Evolutionary conservation across 2,113 vertebrate genomes (phyloP).

Genomic region (Bambusicola thoracicus): DNA sequence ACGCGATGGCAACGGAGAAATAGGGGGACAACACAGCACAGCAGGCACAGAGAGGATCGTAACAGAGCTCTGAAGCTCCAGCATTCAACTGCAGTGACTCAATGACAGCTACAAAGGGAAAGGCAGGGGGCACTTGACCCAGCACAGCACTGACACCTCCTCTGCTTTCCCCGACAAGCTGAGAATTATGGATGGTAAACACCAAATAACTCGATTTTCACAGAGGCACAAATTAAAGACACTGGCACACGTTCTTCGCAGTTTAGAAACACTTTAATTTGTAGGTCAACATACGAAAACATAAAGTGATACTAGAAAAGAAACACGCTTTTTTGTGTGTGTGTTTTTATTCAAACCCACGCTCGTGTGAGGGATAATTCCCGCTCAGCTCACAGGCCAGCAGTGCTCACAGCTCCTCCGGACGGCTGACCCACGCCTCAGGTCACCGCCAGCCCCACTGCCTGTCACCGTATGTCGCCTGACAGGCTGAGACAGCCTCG

Average conservation of each 20-base stretch:
- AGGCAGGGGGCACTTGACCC: rapidly evolving
- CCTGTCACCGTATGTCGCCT: neutral
- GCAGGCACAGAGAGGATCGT: neutral
- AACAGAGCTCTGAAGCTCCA: neutral
- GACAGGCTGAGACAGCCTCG: neutral
- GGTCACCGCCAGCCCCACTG: neutral
- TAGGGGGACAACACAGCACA: rapidly evolving
- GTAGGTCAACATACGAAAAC: neutral
- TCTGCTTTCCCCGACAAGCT: neutral
- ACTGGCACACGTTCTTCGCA: neutral
- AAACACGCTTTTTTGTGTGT: neutral
- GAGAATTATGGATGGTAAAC: neutral
- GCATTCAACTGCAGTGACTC: neutral
- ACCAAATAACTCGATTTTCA: neutral
- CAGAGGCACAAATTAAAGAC: neutral
- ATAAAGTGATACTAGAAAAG: neutral
- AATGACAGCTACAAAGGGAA: neutral
- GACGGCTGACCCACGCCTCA: neutral
- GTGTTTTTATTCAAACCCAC: rapidly evolving
- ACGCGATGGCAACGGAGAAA: neutral
- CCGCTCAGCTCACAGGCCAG: neutral
- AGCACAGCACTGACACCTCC: neutral
- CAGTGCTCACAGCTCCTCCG: neutral
- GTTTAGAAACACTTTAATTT: neutral
- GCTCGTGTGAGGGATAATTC: neutral